Conservation (phyloP, 2,888 invertebrate species). For the Cloeon dipterum region DNA sequence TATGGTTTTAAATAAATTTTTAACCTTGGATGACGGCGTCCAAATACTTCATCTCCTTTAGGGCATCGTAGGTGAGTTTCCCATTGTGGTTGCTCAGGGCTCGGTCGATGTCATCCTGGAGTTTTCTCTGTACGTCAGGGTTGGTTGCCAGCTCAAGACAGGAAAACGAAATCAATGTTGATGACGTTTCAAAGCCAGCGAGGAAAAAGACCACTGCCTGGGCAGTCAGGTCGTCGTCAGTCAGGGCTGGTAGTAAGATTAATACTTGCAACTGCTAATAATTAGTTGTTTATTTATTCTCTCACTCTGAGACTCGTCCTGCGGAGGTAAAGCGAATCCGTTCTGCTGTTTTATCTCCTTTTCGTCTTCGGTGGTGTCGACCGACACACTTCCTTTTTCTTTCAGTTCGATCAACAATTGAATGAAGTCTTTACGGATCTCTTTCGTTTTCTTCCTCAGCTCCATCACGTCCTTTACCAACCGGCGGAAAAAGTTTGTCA, state of each 20-base stretch:
- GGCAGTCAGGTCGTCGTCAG: constrained; percentile 4
- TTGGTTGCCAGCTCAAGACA: constrained; percentile 3
- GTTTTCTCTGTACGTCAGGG: constrained; percentile 1
- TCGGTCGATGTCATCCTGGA: constrained; percentile 1
- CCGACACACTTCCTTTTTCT: constrained; percentile 1
- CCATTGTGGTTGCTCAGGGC: constrained; percentile 2
- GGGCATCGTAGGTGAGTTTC: constrained; percentile 1
- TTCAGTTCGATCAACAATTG: constrained; percentile 2
- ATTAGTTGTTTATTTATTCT: too few relatives aligned
- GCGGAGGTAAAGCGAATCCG: too few relatives aligned
- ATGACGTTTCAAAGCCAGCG: constrained; percentile 4
- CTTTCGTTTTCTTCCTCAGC: background rate
- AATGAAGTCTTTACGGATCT: constrained; percentile 1
- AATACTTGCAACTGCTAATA: too few relatives aligned
- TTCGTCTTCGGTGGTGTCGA: background rate
- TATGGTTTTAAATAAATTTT: too few relatives aligned
- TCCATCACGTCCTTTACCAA: constrained; percentile 1
- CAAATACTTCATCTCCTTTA: constrained; percentile 3
- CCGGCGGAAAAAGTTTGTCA: constrained; percentile 1
- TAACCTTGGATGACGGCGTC: constrained; percentile 3
- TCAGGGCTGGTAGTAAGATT: constrained; percentile 1
- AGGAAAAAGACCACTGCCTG: constrained; percentile 3
- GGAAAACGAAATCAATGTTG: background rate
- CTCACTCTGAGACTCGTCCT: too few relatives aligned
- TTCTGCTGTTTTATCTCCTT: background rate